These are phyloP conservation scores for Lissonota sp. DNA, from an alignment of 2,888 invertebrate species.

Conservation along the genomic window DNA sequence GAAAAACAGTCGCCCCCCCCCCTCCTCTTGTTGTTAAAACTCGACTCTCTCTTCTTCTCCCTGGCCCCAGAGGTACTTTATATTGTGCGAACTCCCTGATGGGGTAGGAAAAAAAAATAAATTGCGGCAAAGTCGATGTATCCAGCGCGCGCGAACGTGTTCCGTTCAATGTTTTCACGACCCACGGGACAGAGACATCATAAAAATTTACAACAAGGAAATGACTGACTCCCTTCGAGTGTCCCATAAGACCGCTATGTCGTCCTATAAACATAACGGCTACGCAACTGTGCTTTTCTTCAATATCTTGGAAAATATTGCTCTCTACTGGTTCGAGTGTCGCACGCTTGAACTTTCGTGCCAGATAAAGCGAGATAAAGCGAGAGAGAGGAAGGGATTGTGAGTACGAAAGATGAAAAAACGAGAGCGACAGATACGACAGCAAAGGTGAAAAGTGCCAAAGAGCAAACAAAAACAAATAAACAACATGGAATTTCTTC, in stretches of 20 bases:
- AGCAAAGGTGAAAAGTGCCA: background rate
- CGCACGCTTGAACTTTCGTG: background rate
- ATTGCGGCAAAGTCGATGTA: conserved; percentile 54
- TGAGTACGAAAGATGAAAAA: background rate
- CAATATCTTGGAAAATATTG: conserved; percentile 51
- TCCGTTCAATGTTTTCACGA: conserved; percentile 52
- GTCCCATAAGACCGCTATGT: conserved; percentile 53
- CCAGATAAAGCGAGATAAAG: background rate
- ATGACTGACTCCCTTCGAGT: conserved; percentile 47
- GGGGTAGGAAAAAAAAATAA: conserved; percentile 33
- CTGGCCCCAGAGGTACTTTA: conserved; percentile 47
- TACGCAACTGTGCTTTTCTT: conserved; percentile 17
- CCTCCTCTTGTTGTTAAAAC: background rate
- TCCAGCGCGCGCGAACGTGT: conserved; percentile 35
- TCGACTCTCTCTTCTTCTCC: background rate
- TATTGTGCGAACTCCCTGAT: conserved; percentile 48
- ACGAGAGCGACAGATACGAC: background rate
- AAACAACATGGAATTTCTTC: conserved; percentile 53
- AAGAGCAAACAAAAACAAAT: background rate
- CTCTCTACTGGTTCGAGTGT: conserved; percentile 5
- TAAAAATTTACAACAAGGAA: conserved; percentile 62
- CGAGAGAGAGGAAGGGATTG: background rate
- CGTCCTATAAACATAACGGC: conserved; percentile 14
- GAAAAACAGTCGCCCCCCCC: background rate
- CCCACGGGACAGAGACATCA: conserved; percentile 61